Conservation (phyloP, 2,797 vertebrate species). For the Enoplosus armatus region DNA sequence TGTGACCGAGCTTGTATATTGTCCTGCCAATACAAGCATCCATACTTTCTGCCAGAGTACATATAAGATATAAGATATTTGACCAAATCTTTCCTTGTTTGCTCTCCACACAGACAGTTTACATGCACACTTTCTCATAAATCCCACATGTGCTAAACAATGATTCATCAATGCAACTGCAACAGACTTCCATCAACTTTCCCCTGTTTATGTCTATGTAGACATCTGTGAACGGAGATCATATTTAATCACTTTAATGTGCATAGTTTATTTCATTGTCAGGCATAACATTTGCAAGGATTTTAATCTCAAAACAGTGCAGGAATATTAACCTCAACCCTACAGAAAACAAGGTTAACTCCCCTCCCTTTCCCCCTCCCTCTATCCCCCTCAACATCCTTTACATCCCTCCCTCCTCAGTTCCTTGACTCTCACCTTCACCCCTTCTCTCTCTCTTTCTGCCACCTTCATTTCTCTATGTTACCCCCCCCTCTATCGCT, state of each 20-base stretch:
- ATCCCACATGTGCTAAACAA: neutral
- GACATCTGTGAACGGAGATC: neutral
- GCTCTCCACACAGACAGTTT: neutral
- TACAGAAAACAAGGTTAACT: constrained; percentile 47
- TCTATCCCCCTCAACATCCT: neutral
- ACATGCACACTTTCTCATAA: neutral
- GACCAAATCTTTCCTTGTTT: neutral
- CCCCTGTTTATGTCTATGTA: constrained; percentile 2
- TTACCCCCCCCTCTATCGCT: constrained; percentile 9
- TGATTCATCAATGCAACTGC: neutral
- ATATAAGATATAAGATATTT: neutral
- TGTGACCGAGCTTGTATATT: neutral
- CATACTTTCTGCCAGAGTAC: neutral
- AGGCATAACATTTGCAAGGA: constrained; percentile 6
- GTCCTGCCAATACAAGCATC: neutral
- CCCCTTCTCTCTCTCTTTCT: constrained; percentile 1
- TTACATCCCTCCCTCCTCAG: constrained; percentile 9
- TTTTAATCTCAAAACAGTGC: constrained; percentile 17
- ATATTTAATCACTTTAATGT: constrained; percentile 32
- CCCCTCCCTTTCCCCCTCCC: neutral
- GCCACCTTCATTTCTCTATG: constrained; percentile 8
- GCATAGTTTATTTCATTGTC: constrained; percentile 21
- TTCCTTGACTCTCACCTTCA: constrained; percentile 63
- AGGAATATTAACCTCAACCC: constrained; percentile 20
- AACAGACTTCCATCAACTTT: neutral